phyloP scores from a whole-genome alignment of 2,888 invertebrate genomes.

The Luffia ferchaultella region DNA sequence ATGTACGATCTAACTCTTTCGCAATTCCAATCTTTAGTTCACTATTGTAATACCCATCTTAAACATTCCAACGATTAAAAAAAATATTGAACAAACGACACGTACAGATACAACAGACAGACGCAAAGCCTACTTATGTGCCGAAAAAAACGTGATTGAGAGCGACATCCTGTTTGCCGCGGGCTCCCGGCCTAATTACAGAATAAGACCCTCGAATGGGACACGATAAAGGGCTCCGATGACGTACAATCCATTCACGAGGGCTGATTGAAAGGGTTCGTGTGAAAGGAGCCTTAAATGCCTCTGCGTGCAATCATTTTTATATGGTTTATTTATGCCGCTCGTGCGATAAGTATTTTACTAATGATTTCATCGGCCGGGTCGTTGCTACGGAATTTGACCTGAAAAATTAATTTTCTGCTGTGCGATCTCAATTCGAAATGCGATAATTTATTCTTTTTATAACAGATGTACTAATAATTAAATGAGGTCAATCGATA shows the following conservation, averaged over 20 bases:
- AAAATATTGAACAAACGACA: background rate
- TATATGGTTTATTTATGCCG: background rate
- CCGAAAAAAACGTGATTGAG: conserved; percentile 29
- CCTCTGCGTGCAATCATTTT: background rate
- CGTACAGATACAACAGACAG: conserved; percentile 9
- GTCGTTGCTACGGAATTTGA: background rate
- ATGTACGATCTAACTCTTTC: too few species aligned
- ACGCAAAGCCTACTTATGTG: conserved; percentile 17
- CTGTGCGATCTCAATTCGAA: too few species aligned
- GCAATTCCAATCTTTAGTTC: too few species aligned
- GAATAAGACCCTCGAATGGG: conserved; percentile 29
- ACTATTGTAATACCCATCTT: too few species aligned
- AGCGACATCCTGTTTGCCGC: conserved; percentile 42
- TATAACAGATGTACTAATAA: too few species aligned
- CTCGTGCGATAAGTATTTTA: background rate
- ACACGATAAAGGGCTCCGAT: conserved; percentile 42
- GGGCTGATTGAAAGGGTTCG: conserved; percentile 37
- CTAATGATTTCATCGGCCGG: background rate
- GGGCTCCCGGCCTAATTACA: conserved; percentile 46
- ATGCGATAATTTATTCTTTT: too few species aligned
- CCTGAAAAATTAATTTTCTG: too few species aligned
- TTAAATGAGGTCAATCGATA: too few species aligned
- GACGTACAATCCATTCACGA: conserved; percentile 47
- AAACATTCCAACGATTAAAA: too few species aligned
- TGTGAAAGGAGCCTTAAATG: conserved; percentile 20